Conservation (phyloP, 2,113 vertebrate species). For the Raja brachyura region DNA sequence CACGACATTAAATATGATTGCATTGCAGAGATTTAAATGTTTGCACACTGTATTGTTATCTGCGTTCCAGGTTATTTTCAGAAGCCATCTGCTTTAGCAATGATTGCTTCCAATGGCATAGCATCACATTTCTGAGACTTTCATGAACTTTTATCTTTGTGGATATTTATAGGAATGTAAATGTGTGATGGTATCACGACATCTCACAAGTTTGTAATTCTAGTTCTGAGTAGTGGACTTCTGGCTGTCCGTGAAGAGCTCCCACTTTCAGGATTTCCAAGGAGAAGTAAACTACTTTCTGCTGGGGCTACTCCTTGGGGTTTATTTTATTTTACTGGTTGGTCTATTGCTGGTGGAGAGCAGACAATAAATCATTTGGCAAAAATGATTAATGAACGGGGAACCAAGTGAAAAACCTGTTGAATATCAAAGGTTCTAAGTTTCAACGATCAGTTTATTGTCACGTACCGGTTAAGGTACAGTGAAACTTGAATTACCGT, state of each 20-base stretch:
- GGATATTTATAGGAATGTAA: not conserved
- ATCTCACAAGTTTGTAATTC: not conserved
- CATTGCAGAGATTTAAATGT: not conserved
- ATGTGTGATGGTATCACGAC: not conserved
- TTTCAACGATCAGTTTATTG: too few species aligned
- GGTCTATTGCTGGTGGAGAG: not conserved
- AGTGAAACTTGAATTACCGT: too few species aligned
- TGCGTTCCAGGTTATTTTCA: not conserved
- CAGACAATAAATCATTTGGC: not conserved
- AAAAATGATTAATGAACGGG: not conserved
- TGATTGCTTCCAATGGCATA: not conserved
- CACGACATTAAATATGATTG: not conserved
- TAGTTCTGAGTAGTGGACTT: not conserved
- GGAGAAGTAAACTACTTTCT: too few species aligned
- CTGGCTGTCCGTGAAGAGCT: not conserved
- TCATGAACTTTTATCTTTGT: not conserved
- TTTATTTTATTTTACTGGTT: not conserved
- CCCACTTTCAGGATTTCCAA: not conserved
- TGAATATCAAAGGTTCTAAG: not conserved
- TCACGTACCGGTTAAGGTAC: too few species aligned
- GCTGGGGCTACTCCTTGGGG: not conserved
- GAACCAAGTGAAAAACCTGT: not conserved
- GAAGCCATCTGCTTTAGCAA: not conserved
- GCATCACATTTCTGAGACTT: not conserved
- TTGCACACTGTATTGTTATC: not conserved